phyloP scores from a whole-genome alignment of 2,797 vertebrate species.

The Euthynnus affinis region DNA sequence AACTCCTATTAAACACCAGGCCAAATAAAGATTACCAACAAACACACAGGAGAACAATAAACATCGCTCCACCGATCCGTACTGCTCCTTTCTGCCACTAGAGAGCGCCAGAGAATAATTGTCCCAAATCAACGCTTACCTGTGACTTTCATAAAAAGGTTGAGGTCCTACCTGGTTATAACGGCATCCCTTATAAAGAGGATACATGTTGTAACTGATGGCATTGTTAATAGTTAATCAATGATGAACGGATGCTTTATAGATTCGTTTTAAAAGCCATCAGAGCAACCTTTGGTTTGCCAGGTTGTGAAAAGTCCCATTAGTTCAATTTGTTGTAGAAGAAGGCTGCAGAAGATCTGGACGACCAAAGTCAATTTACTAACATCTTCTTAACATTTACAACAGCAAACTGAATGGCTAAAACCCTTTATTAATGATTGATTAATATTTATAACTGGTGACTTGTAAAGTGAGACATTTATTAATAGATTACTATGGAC shows the following conservation, averaged over 20 bases:
- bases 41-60: conserved; percentile 40
- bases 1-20: background rate
- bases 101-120: conserved; percentile 46
- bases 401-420: background rate
- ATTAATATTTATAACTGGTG: background rate
- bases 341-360: no score
- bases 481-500: background rate
- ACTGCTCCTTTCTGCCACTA: conserved; percentile 23
- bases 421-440: background rate
- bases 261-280: no score
- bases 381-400: background rate
- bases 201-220: background rate
- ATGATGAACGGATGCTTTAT: background rate
- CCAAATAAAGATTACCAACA: background rate
- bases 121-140: background rate
- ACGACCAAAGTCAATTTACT: background rate
- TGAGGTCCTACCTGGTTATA: background rate
- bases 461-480: background rate
- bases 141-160: background rate
- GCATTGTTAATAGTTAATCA: background rate
- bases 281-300: no score
- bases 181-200: background rate
- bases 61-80: background rate
- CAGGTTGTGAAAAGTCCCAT: no score
- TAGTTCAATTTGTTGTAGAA: no score